phyloP scores from a whole-genome alignment of 2,797 vertebrate species.

The Huso huso region DNA sequence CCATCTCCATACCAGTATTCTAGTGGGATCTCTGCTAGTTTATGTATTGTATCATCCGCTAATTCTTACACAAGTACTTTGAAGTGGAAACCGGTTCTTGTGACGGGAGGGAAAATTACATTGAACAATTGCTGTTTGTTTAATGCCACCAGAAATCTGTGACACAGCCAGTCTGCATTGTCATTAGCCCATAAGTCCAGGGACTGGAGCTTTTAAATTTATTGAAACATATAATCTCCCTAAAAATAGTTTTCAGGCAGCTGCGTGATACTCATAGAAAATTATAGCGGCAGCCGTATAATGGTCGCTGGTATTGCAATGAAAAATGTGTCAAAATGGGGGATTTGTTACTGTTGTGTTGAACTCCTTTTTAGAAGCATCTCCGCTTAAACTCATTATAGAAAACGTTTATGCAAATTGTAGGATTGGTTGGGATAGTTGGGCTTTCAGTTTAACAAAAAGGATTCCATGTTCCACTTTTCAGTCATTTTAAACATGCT shows the following conservation, averaged over 20 bases:
- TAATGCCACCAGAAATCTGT: not conserved
- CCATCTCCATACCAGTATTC: too few species aligned
- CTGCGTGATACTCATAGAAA: conserved; percentile 6
- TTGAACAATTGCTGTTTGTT: not conserved
- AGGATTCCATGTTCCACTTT: too few species aligned
- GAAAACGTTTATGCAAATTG: too few species aligned
- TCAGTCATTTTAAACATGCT: too few species aligned
- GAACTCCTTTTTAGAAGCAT: too few species aligned
- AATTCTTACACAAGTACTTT: not conserved
- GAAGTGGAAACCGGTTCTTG: not conserved
- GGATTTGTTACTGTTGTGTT: too few species aligned
- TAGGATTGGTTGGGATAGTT: too few species aligned
- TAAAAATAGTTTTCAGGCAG: conserved; percentile 1
- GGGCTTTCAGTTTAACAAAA: too few species aligned
- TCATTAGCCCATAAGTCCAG: not conserved
- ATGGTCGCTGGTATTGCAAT: not conserved
- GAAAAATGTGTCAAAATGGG: too few species aligned
- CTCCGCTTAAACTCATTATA: too few species aligned
- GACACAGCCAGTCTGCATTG: conserved; percentile 1
- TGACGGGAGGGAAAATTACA: not conserved
- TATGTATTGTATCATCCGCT: not conserved
- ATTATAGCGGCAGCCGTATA: conserved; percentile 15
- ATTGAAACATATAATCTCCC: not conserved
- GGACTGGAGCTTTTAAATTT: not conserved
- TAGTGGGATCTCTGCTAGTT: not conserved